phyloP scores from a whole-genome alignment of 1,140 invertebrate species.

The Gerris buenoi region DNA sequence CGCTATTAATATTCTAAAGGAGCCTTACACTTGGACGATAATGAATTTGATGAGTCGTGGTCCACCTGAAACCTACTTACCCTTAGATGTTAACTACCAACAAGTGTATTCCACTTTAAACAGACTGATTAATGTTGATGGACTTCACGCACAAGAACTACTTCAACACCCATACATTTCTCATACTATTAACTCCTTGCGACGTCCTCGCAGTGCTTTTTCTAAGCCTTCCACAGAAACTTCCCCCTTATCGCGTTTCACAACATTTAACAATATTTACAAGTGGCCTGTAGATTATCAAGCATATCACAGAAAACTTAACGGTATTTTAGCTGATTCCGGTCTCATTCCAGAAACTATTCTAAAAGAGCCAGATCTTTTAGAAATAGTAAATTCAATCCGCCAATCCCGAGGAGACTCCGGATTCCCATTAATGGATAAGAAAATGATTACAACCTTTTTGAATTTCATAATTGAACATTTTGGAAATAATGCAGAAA shows the following conservation, averaged over 20 bases:
- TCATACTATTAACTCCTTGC: background rate
- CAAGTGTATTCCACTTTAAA: background rate
- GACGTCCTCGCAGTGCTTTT: background rate
- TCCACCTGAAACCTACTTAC: background rate
- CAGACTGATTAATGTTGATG: background rate
- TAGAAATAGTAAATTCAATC: background rate
- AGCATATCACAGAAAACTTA: background rate
- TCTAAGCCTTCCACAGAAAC: too few relatives aligned
- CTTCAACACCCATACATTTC: background rate
- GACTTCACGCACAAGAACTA: background rate
- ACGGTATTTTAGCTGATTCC: background rate
- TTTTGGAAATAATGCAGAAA: background rate
- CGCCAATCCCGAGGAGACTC: background rate
- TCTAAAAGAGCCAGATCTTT: background rate
- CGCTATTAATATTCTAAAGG: background rate
- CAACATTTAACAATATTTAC: background rate
- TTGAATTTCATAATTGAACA: background rate
- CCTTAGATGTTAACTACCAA: background rate
- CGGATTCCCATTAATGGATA: background rate
- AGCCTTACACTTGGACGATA: background rate
- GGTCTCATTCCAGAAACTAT: background rate
- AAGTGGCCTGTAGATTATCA: background rate
- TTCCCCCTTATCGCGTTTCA: too few relatives aligned
- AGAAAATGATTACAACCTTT: background rate
- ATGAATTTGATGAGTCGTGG: background rate